These are phyloP conservation scores for Sebastes variabilis DNA, from an alignment of 2,797 vertebrate genomes.

Conservation along the genomic window DNA sequence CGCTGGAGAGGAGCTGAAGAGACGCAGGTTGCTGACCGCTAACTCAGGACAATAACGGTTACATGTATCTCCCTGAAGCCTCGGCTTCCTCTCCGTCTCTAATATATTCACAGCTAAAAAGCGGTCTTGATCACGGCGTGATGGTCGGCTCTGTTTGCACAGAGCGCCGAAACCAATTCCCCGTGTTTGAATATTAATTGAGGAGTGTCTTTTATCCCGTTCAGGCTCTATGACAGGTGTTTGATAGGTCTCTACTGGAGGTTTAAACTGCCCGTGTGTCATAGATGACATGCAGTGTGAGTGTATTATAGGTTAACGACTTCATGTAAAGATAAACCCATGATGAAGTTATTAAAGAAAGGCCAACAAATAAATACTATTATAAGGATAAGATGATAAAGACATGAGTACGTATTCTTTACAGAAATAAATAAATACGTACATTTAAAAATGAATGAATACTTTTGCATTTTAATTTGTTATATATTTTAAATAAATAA, in stretches of 20 bases:
- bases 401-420: not conserved
- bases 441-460: not conserved
- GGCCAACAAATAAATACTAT: not conserved
- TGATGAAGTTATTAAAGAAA: not conserved
- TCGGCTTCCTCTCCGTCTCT: constrained; percentile 18
- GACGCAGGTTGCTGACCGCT: too few species aligned
- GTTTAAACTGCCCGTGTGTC: constrained; percentile 8
- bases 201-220: constrained; percentile 66
- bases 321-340: not conserved
- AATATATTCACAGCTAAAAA: constrained; percentile 65
- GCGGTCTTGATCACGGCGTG: constrained; percentile 74
- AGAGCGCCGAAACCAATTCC: constrained; percentile 56
- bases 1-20: too few species aligned
- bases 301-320: not conserved
- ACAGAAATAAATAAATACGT: too few species aligned
- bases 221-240: constrained; percentile 27
- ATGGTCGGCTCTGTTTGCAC: constrained; percentile 64
- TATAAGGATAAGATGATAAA: not conserved
- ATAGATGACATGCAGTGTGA: not conserved
- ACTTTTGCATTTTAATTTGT: too few species aligned
- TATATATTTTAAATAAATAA: too few species aligned
- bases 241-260: constrained; percentile 46
- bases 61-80: constrained; percentile 3
- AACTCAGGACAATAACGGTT: not conserved
- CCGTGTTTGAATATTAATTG: constrained; percentile 77